Evolutionary conservation across 1,140 invertebrate species (phyloP).

Genomic region (Arctopsyche grandis): DNA sequence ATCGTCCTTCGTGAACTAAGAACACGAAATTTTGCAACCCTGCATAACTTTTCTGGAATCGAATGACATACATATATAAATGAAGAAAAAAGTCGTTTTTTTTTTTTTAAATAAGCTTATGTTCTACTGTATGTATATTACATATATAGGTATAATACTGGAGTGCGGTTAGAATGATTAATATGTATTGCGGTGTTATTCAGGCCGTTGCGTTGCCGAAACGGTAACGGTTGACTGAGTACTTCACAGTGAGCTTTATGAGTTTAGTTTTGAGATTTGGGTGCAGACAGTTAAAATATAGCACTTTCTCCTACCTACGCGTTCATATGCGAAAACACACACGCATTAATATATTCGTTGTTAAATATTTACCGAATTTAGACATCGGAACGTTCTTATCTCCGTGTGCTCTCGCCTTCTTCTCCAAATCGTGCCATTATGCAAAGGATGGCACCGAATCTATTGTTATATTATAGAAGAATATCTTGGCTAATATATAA

Average conservation of each 20-base stretch:
- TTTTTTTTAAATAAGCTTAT: no score
- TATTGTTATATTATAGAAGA: no score
- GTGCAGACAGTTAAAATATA: slow-evolving; percentile 32
- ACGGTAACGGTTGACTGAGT: slow-evolving; percentile 20
- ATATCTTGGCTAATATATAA: no score
- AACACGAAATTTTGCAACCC: background rate
- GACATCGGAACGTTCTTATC: no score
- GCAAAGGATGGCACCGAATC: no score
- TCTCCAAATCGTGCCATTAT: background rate
- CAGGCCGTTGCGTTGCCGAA: background rate
- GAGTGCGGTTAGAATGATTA: slow-evolving; percentile 11
- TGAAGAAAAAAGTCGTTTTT: no score
- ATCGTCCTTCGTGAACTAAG: background rate
- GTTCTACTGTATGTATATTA: background rate
- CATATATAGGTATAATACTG: background rate
- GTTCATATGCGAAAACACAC: slow-evolving; percentile 7
- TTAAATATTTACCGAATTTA: background rate
- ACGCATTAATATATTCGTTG: background rate
- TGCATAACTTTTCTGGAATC: background rate
- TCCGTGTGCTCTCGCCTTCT: no score
- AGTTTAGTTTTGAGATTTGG: slow-evolving; percentile 32
- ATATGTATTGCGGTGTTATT: slow-evolving; percentile 18
- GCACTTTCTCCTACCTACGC: background rate
- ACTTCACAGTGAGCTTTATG: slow-evolving; percentile 24
- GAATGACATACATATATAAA: background rate